Conservation (phyloP, 2,888 invertebrate species). For the Smittia aterrima region DNA sequence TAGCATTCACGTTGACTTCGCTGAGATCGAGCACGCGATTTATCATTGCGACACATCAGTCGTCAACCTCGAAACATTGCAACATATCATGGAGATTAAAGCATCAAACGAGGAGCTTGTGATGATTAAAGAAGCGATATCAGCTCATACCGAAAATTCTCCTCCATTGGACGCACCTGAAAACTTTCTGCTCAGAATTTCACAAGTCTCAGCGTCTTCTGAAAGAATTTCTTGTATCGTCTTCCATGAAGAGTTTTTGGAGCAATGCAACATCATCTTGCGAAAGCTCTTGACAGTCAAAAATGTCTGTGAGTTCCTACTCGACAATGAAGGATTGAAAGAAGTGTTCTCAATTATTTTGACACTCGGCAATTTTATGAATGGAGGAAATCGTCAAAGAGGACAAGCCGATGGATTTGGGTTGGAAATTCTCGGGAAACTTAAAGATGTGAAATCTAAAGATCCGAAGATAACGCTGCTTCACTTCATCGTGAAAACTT, state of each 20-base stretch:
- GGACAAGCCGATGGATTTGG: slow-evolving; percentile 97
- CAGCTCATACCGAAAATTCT: slow-evolving; percentile 59
- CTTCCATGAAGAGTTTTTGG: slow-evolving; percentile 89
- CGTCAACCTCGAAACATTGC: slow-evolving; percentile 82
- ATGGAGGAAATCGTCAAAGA: slow-evolving; percentile 86
- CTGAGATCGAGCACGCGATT: slow-evolving; percentile 86
- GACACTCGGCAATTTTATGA: slow-evolving; percentile 95
- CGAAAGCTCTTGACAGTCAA: slow-evolving; percentile 82
- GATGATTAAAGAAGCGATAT: slow-evolving; percentile 70
- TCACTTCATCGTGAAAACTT: slow-evolving; percentile 84
- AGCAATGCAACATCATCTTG: slow-evolving; percentile 75
- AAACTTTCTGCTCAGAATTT: slow-evolving; percentile 82
- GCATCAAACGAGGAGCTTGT: slow-evolving; percentile 78
- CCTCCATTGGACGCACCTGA: slow-evolving; percentile 87
- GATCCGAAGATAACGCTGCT: slow-evolving; percentile 66
- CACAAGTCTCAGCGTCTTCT: slow-evolving; percentile 83
- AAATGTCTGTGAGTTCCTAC: slow-evolving; percentile 78
- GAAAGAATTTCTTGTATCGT: slow-evolving; percentile 91
- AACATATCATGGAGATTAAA: slow-evolving; percentile 75
- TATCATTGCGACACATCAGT: slow-evolving; percentile 90
- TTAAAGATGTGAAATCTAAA: slow-evolving; percentile 90
- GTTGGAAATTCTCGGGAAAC: slow-evolving; percentile 84
- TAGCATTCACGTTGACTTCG: slow-evolving; percentile 82
- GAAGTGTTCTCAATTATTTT: slow-evolving; percentile 84
- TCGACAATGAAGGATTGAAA: slow-evolving; percentile 73